Evolutionary conservation across 2,888 invertebrate species (phyloP).

Genomic region (Drosophila conformis): DNA sequence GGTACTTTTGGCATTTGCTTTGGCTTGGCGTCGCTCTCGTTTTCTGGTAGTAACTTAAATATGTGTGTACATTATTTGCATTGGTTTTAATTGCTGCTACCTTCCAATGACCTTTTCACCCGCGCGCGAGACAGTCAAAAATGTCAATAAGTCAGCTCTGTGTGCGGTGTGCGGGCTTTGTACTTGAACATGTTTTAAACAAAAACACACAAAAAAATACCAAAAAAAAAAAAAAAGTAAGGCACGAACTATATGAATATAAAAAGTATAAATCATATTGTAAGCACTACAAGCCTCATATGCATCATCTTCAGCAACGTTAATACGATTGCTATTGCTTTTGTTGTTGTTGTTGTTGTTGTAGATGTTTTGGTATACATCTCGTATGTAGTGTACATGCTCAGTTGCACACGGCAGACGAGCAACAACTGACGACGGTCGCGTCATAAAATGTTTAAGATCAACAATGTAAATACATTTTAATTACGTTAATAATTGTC

Average conservation of each 20-base stretch:
- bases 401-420: slow-evolving; percentile 69
- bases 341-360: slow-evolving; percentile 16
- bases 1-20: slow-evolving; percentile 26
- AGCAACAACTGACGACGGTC: slow-evolving; percentile 59
- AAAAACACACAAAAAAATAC: slow-evolving; percentile 33
- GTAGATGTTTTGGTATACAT: slow-evolving; percentile 10
- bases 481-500: slow-evolving; percentile 82
- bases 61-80: slow-evolving; percentile 34
- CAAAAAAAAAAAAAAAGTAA: slow-evolving; percentile 14
- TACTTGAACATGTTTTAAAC: slow-evolving; percentile 35
- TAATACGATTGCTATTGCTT: not conserved
- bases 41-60: slow-evolving; percentile 15
- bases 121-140: slow-evolving; percentile 49
- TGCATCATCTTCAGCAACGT: slow-evolving; percentile 52
- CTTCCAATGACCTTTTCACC: slow-evolving; percentile 76
- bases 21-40: slow-evolving; percentile 21
- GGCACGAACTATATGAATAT: slow-evolving; percentile 15
- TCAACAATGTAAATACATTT: slow-evolving; percentile 76
- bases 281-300: slow-evolving; percentile 26
- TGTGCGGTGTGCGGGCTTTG: not conserved
- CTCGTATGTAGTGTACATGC: slow-evolving; percentile 57
- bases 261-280: slow-evolving; percentile 24
- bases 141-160: slow-evolving; percentile 38
- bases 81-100: slow-evolving; percentile 61
- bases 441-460: slow-evolving; percentile 67